Evolutionary conservation across 2,113 vertebrate genomes (phyloP), one percentile per base, ranked within the genome.

Genomic region (Myrmophylax atrothorax): DNA sequence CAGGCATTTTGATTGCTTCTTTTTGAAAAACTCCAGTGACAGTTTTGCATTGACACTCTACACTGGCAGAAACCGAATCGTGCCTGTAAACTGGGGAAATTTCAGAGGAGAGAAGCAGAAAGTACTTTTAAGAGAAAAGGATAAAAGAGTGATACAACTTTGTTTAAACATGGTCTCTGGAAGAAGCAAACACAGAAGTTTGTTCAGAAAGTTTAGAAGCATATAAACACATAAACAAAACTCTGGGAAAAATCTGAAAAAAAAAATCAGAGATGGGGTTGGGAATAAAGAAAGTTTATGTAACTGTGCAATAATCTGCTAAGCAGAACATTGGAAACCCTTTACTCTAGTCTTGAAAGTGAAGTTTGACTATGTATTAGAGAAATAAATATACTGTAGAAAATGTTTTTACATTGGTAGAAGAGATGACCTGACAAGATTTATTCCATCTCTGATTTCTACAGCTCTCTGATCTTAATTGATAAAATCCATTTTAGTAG

Each of bases 381-480:
- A 62, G 66, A 84, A 94, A 76, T 62, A 84, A 95, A 76, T 62
- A 83, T 10, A 25, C 20, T 76, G 64, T 44, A 69, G 76, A 60
- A 84, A 91, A 63, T 90, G 52, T 84, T 95, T 40, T 76, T 93
- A 26, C 49, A 89, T 11, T 79, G 70, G 77, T 40, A 89, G 68
- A 94, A 93, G 66, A 93, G 24, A 62, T 55, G 50, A 90, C 31
- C 68, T 75, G 50, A 38, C 58, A 92, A 50, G 58, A 37, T 42
- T 40, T 91, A 76, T 89, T 82, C 47, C 38, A 90, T 89, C 66
- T 94, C 64, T 94, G 89, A 79, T 92, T 97, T 97, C 66, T 74
- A 33, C 50, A 89, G 33, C 35, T 92, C 25, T 94, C 95, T 84
- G 74, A 92, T 78, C 33, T 87, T 86, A 75, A 93, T 44, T 81